Evolutionary conservation across 2,113 vertebrate species (phyloP).

Genomic region (Nothocercus nigrocapillus): DNA sequence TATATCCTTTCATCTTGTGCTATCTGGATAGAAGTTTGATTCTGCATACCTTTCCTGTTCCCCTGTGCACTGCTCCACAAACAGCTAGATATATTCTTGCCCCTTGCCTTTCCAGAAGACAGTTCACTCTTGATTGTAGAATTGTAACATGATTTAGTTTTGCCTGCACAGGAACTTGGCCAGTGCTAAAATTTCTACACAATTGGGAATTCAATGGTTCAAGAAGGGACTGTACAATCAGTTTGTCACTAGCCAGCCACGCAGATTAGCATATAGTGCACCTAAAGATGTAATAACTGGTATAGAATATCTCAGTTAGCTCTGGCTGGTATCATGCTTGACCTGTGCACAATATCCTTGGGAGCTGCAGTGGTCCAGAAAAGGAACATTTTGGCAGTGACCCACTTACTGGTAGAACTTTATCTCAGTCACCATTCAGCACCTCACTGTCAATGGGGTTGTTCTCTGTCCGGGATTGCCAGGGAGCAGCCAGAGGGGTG

Average conservation of each 20-base stretch:
- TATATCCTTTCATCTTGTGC: not conserved
- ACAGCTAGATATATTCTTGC: not conserved
- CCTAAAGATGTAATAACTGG: not conserved
- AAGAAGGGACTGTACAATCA: fast-evolving
- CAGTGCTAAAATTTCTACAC: not conserved
- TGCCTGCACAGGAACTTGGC: not conserved
- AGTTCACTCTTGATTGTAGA: not conserved
- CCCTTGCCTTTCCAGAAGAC: not conserved
- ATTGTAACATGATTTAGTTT: not conserved
- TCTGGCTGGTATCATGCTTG: not conserved
- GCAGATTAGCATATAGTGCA: not conserved
- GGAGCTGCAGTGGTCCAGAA: not conserved
- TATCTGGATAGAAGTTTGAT: not conserved
- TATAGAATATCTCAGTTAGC: not conserved
- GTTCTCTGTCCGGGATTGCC: not conserved
- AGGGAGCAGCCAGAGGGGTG: not conserved
- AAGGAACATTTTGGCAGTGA: not conserved
- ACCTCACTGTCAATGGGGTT: not conserved
- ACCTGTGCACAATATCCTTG: not conserved
- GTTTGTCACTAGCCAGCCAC: not conserved
- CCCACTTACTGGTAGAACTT: not conserved
- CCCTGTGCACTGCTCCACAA: not conserved
- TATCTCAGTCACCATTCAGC: not conserved
- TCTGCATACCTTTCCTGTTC: not conserved
- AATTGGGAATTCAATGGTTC: not conserved